Conservation (phyloP, 2,888 invertebrate genomes). For the Drosophila neotestacea region DNA sequence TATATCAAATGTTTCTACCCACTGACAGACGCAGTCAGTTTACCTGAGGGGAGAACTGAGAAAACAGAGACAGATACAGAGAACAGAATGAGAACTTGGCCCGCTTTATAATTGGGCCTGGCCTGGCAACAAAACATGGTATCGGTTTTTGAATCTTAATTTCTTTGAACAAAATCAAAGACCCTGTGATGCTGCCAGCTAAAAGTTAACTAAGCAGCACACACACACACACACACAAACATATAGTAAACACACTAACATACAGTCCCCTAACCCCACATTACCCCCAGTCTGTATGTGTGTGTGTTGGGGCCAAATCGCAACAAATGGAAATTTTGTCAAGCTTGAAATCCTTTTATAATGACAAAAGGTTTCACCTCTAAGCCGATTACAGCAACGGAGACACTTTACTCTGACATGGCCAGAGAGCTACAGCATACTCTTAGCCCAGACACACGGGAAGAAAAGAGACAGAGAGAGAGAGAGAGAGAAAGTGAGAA, state of each 20-base stretch:
- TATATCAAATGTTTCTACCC: conserved; percentile 63
- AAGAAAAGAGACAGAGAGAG: background rate
- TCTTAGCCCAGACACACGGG: conserved; percentile 22
- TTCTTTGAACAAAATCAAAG: conserved; percentile 68
- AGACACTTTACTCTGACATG: conserved; percentile 45
- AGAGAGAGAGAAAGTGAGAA: background rate
- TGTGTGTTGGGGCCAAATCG: conserved; percentile 50
- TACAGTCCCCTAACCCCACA: background rate
- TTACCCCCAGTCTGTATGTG: conserved; percentile 5
- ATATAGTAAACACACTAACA: background rate
- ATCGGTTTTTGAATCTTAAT: conserved; percentile 81
- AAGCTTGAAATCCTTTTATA: conserved; percentile 81
- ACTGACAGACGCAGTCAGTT: conserved; percentile 22
- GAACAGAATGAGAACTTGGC: background rate
- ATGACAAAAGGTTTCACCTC: conserved; percentile 81
- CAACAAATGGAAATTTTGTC: conserved; percentile 78
- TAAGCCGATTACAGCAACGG: conserved; percentile 75
- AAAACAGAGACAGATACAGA: background rate
- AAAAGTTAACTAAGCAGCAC: conserved; percentile 73
- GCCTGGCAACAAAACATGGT: conserved; percentile 45
- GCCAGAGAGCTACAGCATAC: conserved; percentile 35
- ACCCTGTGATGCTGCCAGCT: conserved; percentile 43
- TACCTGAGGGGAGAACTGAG: conserved; percentile 18
- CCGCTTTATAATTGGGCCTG: conserved; percentile 63
- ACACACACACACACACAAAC: conserved; percentile 1